Conservation (phyloP, 2,888 invertebrate genomes). For the Cryptosula pallasiana region DNA sequence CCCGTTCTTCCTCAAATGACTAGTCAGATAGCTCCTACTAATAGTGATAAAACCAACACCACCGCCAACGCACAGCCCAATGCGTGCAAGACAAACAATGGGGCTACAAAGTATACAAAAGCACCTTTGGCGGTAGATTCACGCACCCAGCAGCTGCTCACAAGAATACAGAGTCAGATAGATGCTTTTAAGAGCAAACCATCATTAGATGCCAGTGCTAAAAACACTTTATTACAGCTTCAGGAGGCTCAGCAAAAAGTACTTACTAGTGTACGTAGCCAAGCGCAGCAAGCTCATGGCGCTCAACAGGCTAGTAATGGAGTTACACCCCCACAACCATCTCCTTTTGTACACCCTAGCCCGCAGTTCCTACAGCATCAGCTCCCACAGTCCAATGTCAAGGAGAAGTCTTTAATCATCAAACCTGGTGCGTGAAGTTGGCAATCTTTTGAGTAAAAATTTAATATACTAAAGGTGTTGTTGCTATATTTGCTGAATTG, state of each 20-base stretch:
- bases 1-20: not conserved
- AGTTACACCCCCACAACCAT: not conserved
- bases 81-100: not conserved
- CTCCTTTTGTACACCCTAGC: not conserved
- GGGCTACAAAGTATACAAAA: not conserved
- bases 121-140: not conserved
- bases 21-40: not conserved
- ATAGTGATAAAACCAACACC: not conserved
- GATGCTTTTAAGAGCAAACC: constrained; percentile 6
- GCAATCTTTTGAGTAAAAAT: no score
- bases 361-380: not conserved
- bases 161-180: not conserved
- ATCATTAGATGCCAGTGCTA: not conserved
- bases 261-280: not conserved
- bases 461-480: no score
- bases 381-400: not conserved
- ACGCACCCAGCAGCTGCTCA: not conserved
- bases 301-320: not conserved
- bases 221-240: not conserved
- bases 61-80: not conserved
- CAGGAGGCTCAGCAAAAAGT: constrained; percentile 15
- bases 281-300: not conserved
- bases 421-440: not conserved
- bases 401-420: not conserved
- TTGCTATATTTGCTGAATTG: no score